These are phyloP conservation scores for Acleris laterana DNA, from an alignment of 2,888 invertebrate genomes.

Conservation along the genomic window DNA sequence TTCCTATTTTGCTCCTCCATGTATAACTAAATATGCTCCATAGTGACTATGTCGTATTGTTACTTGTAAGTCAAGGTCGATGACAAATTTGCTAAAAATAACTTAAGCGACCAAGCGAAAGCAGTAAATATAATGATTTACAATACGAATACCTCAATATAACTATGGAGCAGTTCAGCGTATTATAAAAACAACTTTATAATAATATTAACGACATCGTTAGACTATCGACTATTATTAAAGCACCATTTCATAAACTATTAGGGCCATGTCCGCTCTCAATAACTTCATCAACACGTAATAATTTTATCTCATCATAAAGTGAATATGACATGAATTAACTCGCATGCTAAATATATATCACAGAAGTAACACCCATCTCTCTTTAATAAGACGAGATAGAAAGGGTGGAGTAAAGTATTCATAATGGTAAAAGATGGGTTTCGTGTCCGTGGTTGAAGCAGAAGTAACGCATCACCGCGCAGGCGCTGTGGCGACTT, in stretches of 20 bases:
- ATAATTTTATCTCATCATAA: constrained; percentile 29
- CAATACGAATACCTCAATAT: too few species aligned
- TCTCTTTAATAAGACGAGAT: neutral
- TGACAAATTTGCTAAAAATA: too few species aligned
- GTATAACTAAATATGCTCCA: too few species aligned
- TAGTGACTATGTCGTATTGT: too few species aligned
- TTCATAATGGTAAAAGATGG: neutral
- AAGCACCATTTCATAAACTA: constrained; percentile 16
- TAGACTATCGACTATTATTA: neutral
- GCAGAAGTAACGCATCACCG: constrained; percentile 23
- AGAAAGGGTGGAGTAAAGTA: constrained; percentile 2
- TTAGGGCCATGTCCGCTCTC: constrained; percentile 16
- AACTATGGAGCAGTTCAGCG: too few species aligned
- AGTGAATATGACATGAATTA: constrained; percentile 24
- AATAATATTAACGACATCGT: too few species aligned
- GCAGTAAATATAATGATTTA: too few species aligned
- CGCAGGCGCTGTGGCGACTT: constrained; percentile 29
- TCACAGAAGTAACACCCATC: constrained; percentile 3
- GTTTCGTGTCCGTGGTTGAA: neutral
- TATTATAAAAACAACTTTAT: too few species aligned
- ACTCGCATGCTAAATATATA: constrained; percentile 5
- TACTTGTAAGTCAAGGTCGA: too few species aligned
- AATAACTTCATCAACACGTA: constrained; percentile 30
- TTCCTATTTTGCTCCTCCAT: too few species aligned
- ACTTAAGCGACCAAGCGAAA: too few species aligned